A percentile compares a stretch with the other conserved stretches of the same genome.
phyloP scores from a whole-genome alignment of 2,113 vertebrate genomes.

The Scomber japonicus region DNA sequence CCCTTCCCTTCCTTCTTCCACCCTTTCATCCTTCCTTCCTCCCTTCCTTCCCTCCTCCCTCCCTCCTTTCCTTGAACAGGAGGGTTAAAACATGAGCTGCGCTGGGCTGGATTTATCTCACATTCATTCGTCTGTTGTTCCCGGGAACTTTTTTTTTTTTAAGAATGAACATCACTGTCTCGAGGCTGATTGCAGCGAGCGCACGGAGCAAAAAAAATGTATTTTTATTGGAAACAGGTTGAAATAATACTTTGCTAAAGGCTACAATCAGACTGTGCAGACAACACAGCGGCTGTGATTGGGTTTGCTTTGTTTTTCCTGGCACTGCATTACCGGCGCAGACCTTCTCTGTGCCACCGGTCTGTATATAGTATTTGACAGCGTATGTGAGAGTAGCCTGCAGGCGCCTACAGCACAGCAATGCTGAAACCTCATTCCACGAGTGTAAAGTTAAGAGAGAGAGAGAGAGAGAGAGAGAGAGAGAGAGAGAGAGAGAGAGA shows the following conservation, averaged over 20 bases:
- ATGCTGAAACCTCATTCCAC: too few relatives aligned
- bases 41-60: too few relatives aligned
- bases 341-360: not conserved
- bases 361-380: not conserved
- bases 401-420: not conserved
- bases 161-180: not conserved
- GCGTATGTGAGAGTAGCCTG: not conserved
- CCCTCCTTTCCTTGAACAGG: too few relatives aligned
- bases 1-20: too few relatives aligned
- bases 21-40: too few relatives aligned
- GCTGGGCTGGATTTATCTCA: not conserved
- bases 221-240: not conserved
- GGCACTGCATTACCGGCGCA: not conserved
- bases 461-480: too few relatives aligned
- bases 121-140: not conserved
- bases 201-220: too few relatives aligned
- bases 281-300: not conserved
- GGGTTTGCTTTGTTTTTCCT: constrained; percentile 1
- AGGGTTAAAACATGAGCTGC: not conserved
- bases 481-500: not conserved
- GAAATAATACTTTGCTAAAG: not conserved
- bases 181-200: not conserved
- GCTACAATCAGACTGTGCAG: not conserved
- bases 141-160: not conserved
- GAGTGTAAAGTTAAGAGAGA: not conserved